These are phyloP conservation scores for Polymixis flavicincta DNA, from an alignment of 2,888 invertebrate species.

Conservation along the genomic window DNA sequence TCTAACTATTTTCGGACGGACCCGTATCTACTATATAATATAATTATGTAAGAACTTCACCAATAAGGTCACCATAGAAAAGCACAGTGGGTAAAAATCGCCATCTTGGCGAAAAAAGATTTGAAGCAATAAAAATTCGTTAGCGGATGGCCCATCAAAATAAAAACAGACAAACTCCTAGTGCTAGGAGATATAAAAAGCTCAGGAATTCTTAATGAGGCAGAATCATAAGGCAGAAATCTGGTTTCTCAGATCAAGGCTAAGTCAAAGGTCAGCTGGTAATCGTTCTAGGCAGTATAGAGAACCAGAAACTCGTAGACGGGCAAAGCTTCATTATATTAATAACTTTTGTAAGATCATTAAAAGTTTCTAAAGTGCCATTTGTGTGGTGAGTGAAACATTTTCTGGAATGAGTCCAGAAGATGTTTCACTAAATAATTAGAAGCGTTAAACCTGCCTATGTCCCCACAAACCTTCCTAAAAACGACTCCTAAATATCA, in stretches of 20 bases:
- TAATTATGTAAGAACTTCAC: background rate
- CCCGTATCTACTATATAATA: no score
- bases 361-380: background rate
- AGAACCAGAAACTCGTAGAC: conserved; percentile 9
- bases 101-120: background rate
- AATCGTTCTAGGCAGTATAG: conserved; percentile 1
- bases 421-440: no score
- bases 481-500: background rate
- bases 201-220: conserved; percentile 36
- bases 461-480: background rate
- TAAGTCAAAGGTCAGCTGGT: conserved; percentile 34
- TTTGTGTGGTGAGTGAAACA: background rate
- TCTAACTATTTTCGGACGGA: no score
- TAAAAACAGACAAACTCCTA: background rate
- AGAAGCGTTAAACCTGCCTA: background rate
- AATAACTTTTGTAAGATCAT: background rate
- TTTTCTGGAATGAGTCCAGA: no score
- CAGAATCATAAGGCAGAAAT: conserved; percentile 26
- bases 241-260: conserved; percentile 37
- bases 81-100: background rate
- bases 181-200: conserved; percentile 14
- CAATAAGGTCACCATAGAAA: background rate
- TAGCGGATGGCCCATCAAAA: background rate
- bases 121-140: background rate
- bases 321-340: background rate